phyloP scores from a whole-genome alignment of 2,113 vertebrate species.

The Ranitomeya imitator region DNA sequence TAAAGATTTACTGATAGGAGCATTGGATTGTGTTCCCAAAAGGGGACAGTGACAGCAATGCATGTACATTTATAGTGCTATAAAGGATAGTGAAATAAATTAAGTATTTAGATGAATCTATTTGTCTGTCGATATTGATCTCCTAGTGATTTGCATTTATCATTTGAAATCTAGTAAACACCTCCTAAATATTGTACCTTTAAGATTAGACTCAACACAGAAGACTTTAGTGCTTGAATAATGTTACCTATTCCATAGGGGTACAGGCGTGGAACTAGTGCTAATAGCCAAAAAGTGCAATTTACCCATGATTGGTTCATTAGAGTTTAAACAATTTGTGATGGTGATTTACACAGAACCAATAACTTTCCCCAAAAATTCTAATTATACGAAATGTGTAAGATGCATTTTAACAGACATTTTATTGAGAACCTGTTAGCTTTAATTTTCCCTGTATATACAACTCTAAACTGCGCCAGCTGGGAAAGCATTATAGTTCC shows the following conservation, averaged over 20 bases:
- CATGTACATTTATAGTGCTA: too few relatives aligned
- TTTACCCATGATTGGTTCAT: constrained; percentile 50
- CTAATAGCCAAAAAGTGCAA: constrained; percentile 47
- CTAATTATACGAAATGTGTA: constrained; percentile 44
- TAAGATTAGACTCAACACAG: neutral
- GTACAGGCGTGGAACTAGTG: constrained; percentile 28
- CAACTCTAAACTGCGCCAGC: constrained; percentile 46
- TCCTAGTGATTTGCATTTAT: neutral
- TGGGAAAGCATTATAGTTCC: constrained; percentile 52
- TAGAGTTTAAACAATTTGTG: constrained; percentile 45
- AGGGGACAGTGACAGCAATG: too few relatives aligned
- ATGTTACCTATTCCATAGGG: constrained; percentile 22
- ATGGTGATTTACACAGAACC: constrained; percentile 50
- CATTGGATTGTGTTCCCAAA: too few relatives aligned
- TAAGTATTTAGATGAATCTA: too few relatives aligned
- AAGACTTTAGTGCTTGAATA: neutral
- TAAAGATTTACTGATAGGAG: too few relatives aligned
- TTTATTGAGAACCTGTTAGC: constrained; percentile 54
- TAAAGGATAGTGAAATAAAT: too few relatives aligned
- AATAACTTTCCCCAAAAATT: constrained; percentile 28
- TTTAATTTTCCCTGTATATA: constrained; percentile 51
- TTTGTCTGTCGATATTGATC: too few relatives aligned
- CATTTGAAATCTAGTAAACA: neutral
- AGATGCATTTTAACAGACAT: constrained; percentile 49
- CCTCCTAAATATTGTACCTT: neutral